Base-by-base conservation (phyloP, 2,113 vertebrate genomes). In the Octodon degus region DNA sequence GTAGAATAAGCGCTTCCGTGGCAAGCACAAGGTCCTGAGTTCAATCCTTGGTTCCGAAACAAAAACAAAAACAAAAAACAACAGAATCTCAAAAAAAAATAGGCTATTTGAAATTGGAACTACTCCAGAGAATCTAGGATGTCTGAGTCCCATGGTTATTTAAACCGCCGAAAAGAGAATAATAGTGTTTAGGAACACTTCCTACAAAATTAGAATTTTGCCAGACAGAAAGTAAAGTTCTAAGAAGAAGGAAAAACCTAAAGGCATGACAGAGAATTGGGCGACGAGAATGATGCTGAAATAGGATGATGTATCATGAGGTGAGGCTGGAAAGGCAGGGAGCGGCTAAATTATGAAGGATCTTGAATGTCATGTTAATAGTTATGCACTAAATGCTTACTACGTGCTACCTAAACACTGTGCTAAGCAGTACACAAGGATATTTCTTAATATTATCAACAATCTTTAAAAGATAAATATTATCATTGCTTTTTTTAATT, bases 211-310 rank as follows among this genome's bases (percentile, higher is more conserved):
- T 62, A 91, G 60, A 80, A 85, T 93, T 93, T 72, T 91, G 13
- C 32, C 92, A 94, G 25, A 34, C 19, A 68, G 24, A 92, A 87
- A 93, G 27, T 37, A 87, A 70, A 27, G 27, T 95, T 86, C 77
- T 93, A 86, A 86, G 55, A 96, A 88, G 62, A 96, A 88, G 55
- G 87, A 94, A 88, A 83, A 84, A 12, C 25, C 68, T 37, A 9
- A 55, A 87, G 68, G 30, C 22, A 34, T 37, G 37, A 87, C 58
- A 76, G 83, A 90, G 63, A 95, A 50, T 32, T 84, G 76, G 43
- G 20, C 68, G 47, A 86, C 9, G 47, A 20, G 58, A 92, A 12
- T 68, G 65, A 93, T 77, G 43, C 74, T 86, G 58, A 91, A 92
- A 89, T 34, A 90, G 34, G 58, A 65, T 81, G 40, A 87, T 80